phyloP scores from a whole-genome alignment of 2,888 invertebrate genomes.

The Trachelus tabidus region DNA sequence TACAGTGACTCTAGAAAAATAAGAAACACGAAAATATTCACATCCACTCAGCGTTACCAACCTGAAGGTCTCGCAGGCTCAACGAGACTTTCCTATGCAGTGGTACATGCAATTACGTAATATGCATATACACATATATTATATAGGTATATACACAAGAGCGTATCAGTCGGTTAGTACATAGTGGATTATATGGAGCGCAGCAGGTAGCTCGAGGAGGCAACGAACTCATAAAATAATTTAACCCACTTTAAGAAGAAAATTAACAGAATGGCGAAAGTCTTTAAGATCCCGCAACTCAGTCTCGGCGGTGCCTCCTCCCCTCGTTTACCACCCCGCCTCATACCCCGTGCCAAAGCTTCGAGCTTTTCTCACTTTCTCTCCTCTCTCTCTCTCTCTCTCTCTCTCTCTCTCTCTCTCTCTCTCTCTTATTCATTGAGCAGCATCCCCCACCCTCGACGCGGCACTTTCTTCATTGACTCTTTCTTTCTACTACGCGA shows the following conservation, averaged over 20 bases:
- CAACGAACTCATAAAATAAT: constrained; percentile 61
- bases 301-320: constrained; percentile 33
- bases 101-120: background rate
- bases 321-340: constrained; percentile 29
- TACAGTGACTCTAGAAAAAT: background rate
- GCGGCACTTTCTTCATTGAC: constrained; percentile 65
- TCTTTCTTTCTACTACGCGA: constrained; percentile 65
- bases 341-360: constrained; percentile 16
- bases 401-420: constrained; percentile 36
- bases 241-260: constrained; percentile 63
- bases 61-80: background rate
- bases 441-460: constrained; percentile 38
- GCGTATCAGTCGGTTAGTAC: background rate
- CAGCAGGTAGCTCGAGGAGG: constrained; percentile 18
- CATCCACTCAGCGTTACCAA: background rate
- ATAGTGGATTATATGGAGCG: background rate
- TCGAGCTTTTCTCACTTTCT: constrained; percentile 20
- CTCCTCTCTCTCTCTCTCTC: constrained; percentile 30
- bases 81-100: background rate
- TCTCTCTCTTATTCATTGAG: constrained; percentile 63
- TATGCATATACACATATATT: background rate
- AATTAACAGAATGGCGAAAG: constrained; percentile 64
- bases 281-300: constrained; percentile 59
- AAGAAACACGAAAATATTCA: background rate
- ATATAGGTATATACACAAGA: background rate